Evolutionary conservation across 1,140 invertebrate species (phyloP).

Genomic region (Bombus cullumanus): DNA sequence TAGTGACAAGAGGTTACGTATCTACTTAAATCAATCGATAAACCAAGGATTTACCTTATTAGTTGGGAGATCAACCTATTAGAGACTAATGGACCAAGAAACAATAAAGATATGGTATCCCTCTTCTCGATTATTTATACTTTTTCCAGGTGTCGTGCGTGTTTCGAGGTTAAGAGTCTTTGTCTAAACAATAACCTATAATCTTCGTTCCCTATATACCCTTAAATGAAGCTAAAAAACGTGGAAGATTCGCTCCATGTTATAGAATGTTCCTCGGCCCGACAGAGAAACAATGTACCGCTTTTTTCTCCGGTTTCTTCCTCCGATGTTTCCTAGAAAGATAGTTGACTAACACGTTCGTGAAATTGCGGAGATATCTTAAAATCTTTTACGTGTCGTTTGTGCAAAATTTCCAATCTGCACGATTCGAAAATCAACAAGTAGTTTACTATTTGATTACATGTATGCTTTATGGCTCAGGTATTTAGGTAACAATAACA

Average conservation of each 20-base stretch:
- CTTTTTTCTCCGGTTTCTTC: conserved; percentile 22
- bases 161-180: conserved; percentile 33
- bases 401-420: neutral
- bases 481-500: neutral
- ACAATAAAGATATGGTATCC: neutral
- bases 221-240: conserved; percentile 21
- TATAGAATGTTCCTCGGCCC: neutral
- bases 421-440: neutral
- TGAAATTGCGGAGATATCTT: conserved; percentile 28
- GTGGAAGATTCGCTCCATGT: conserved; percentile 18
- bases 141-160: neutral
- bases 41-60: neutral
- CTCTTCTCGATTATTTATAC: neutral
- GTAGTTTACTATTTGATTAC: neutral
- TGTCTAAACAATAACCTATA: conserved; percentile 37
- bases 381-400: conserved; percentile 12
- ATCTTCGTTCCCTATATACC: neutral
- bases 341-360: conserved; percentile 31
- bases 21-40: neutral
- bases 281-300: conserved; percentile 30
- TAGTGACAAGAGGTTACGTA: neutral
- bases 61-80: neutral
- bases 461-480: neutral
- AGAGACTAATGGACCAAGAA: neutral
- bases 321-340: conserved; percentile 46